A percentile compares a stretch with the other conserved stretches of the same genome.
Evolutionary conservation across 2,113 vertebrate species (phyloP).

Genomic region (Mystacornis crossleyi): DNA sequence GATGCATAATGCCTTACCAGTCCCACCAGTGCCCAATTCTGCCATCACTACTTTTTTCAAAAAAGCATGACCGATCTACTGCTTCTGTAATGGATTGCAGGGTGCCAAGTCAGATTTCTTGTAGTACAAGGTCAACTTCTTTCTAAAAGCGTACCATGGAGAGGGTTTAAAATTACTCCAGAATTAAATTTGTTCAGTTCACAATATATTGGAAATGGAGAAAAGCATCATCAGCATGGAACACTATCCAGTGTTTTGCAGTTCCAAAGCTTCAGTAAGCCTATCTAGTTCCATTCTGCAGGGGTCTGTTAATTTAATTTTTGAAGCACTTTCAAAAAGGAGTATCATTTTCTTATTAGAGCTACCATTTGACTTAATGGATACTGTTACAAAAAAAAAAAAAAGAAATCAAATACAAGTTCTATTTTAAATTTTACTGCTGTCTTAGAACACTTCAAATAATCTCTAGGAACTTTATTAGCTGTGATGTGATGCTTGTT

Average conservation of each 20-base stretch:
- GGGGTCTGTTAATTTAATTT: background rate
- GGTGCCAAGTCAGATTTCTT: background rate
- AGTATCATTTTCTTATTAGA: background rate
- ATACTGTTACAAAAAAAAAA: background rate
- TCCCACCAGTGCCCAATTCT: background rate
- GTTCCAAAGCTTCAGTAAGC: background rate
- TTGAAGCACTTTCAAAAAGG: background rate
- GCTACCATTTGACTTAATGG: background rate
- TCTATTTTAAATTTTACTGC: background rate
- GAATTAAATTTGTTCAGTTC: background rate
- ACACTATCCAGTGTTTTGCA: accelerated
- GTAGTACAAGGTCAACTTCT: accelerated
- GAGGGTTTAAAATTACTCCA: background rate
- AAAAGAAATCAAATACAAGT: background rate
- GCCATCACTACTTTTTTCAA: background rate
- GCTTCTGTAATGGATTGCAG: background rate
- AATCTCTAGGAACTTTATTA: background rate
- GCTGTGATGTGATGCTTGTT: background rate
- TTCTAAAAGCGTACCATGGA: background rate
- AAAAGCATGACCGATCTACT: accelerated
- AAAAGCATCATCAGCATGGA: background rate
- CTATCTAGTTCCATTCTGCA: background rate
- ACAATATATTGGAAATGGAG: background rate
- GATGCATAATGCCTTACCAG: background rate
- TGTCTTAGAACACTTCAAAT: background rate